Conservation (phyloP, 2,888 invertebrate species). For the Esperia sulphurella region DNA sequence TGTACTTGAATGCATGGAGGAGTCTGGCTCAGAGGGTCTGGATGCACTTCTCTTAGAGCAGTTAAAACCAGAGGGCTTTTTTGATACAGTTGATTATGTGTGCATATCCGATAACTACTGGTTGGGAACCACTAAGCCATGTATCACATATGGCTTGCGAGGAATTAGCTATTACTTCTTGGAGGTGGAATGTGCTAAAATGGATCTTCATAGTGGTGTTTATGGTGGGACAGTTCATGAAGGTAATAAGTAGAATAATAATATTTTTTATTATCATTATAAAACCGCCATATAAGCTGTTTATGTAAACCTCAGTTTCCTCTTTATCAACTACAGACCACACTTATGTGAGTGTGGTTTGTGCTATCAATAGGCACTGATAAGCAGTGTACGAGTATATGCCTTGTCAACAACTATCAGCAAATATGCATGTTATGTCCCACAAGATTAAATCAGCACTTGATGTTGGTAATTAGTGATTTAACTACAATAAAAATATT, state of each 20-base stretch:
- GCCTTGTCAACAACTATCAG: not conserved
- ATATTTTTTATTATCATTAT: not conserved
- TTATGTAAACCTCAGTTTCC: no score
- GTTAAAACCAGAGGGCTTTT: slow-evolving; percentile 83
- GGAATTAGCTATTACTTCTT: slow-evolving; percentile 95
- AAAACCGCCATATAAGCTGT: not conserved
- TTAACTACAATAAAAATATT: no score
- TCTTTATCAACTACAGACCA: no score
- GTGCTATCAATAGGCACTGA: no score
- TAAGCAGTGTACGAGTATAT: no score
- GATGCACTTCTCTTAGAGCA: slow-evolving; percentile 86
- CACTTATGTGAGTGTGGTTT: no score
- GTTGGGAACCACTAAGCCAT: slow-evolving; percentile 97
- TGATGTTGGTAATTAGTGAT: no score
- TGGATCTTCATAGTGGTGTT: slow-evolving; percentile 97
- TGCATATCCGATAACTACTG: slow-evolving; percentile 99
- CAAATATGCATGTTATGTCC: not conserved
- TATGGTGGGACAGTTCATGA: slow-evolving; percentile 94
- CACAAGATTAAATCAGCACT: not conserved
- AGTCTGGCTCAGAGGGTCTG: slow-evolving; percentile 97
- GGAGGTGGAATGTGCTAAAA: slow-evolving; percentile 92
- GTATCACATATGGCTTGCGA: slow-evolving; percentile 96
- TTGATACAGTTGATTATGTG: slow-evolving; percentile 92
- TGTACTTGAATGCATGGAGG: slow-evolving; percentile 99
- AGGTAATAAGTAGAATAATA: slow-evolving; percentile 63